These are phyloP conservation scores for Protomyctophum bolini DNA, from an alignment of 2,113 vertebrate genomes.

Conservation along the genomic window DNA sequence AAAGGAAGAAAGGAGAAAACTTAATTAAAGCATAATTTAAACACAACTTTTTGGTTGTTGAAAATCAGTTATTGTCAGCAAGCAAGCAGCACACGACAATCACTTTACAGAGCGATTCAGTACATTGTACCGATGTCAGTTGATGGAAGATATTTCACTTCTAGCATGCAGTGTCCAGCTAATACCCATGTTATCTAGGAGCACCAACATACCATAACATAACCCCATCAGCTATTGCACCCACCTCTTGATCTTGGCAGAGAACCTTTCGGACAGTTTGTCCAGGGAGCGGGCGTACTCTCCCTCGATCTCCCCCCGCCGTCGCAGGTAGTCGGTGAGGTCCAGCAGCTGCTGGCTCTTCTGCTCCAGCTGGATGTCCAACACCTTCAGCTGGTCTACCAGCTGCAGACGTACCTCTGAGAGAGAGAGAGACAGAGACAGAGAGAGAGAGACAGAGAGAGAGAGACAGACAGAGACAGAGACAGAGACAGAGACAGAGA, in stretches of 20 bases:
- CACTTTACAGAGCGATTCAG: background rate
- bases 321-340: conserved; percentile 83
- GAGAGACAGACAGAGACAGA: background rate
- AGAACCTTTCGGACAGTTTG: conserved; percentile 84
- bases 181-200: too few species aligned
- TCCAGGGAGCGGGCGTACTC: conserved; percentile 88
- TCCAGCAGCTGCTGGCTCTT: conserved; percentile 87
- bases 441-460: background rate
- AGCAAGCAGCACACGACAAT: background rate
- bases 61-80: too few species aligned
- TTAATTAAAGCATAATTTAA: too few species aligned
- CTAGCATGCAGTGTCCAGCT: too few species aligned
- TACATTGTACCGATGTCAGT: background rate
- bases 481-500: background rate
- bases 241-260: conserved; percentile 76
- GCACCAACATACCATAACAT: too few species aligned
- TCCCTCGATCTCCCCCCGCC: conserved; percentile 85
- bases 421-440: background rate
- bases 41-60: too few species aligned
- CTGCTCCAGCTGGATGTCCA: conserved; percentile 86
- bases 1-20: background rate
- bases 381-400: conserved; percentile 84
- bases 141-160: background rate
- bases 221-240: background rate
- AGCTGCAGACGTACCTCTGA: conserved; percentile 87